These are phyloP conservation scores for Catharus fuscescens DNA, from an alignment of 2,113 vertebrate species.

Conservation along the genomic window DNA sequence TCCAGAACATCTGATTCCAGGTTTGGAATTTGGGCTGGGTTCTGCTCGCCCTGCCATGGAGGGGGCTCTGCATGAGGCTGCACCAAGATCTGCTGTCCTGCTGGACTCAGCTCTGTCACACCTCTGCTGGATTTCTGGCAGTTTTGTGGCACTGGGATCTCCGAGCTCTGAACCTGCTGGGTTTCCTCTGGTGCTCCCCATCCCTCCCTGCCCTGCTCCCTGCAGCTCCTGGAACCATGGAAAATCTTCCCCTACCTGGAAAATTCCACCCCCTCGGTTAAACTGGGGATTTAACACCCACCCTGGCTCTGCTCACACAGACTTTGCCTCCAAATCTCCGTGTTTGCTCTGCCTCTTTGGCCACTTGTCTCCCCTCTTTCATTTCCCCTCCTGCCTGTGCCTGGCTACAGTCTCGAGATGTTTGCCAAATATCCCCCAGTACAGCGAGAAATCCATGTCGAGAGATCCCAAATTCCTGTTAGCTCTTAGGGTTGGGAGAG, in stretches of 20 bases:
- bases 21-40: background rate
- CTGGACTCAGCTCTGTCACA: rapidly evolving
- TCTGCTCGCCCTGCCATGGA: rapidly evolving
- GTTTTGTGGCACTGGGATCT: rapidly evolving
- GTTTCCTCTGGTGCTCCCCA: rapidly evolving
- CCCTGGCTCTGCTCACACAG: background rate
- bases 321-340: background rate
- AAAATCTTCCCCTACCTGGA: rapidly evolving
- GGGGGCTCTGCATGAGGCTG: rapidly evolving
- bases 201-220: rapidly evolving
- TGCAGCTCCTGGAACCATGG: rapidly evolving
- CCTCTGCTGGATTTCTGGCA: rapidly evolving
- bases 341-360: conserved; percentile 42
- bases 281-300: background rate
- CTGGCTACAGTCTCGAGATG: conserved; percentile 51
- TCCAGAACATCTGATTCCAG: background rate
- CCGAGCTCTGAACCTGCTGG: background rate
- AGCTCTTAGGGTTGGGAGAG: conserved; percentile 61
- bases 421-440: conserved; percentile 61
- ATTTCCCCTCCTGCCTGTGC: conserved; percentile 16
- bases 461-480: conserved; percentile 58
- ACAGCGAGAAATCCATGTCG: conserved; percentile 56
- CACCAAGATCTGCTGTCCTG: rapidly evolving
- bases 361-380: background rate
- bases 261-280: background rate